A percentile compares a stretch with the other conserved stretches of the same genome.
These are phyloP conservation scores for Pangasius krempfi DNA, from an alignment of 2,797 vertebrate genomes.

Conservation along the genomic window DNA sequence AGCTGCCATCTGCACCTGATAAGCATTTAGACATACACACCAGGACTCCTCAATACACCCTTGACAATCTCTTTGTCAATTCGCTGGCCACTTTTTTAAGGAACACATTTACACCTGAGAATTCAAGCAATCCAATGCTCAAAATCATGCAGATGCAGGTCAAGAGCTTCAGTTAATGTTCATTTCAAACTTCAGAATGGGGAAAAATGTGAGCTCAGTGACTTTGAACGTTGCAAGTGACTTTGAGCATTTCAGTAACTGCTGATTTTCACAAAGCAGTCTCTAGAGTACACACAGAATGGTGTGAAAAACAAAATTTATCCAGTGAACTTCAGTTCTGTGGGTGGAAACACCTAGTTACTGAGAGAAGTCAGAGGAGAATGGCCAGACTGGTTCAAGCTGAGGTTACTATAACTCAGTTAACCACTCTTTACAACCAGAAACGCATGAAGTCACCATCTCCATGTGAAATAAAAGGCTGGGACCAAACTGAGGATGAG, in stretches of 20 bases:
- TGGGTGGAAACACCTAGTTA: background rate
- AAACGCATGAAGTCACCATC: background rate
- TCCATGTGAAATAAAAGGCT: background rate
- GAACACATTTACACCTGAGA: background rate
- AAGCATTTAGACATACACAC: constrained; percentile 66
- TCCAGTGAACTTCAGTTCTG: background rate
- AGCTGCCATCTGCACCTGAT: constrained; percentile 75
- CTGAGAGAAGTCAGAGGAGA: background rate
- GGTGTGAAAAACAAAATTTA: background rate
- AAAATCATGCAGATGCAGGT: background rate
- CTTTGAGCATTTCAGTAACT: background rate
- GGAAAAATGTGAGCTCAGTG: background rate
- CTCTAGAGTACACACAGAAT: no score
- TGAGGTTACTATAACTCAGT: background rate
- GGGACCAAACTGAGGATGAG: background rate
- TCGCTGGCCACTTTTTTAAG: no score
- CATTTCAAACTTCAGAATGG: background rate
- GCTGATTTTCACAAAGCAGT: background rate
- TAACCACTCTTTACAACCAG: background rate
- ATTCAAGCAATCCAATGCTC: background rate
- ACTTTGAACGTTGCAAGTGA: background rate
- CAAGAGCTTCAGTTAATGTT: background rate
- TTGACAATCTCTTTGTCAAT: constrained; percentile 47
- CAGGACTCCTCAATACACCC: background rate
- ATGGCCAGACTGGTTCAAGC: background rate